A percentile compares a stretch with the other conserved stretches of the same genome.
These are phyloP conservation scores for Latrodectus hesperus DNA, from an alignment of 2,888 invertebrate genomes.

Conservation along the genomic window DNA sequence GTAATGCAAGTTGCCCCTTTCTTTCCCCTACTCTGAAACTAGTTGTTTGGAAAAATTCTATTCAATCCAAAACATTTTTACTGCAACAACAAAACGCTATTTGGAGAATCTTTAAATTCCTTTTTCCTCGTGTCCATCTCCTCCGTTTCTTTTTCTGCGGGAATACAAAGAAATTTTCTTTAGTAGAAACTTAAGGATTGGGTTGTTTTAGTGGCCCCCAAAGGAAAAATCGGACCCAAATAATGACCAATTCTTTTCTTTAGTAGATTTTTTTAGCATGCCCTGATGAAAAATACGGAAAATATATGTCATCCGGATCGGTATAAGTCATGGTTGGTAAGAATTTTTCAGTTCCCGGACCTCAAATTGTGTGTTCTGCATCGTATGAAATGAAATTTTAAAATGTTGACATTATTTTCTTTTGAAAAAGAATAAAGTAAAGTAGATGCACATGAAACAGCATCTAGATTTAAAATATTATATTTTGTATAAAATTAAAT, in stretches of 20 bases:
- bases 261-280: slow-evolving; percentile 32
- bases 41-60: slow-evolving; percentile 52
- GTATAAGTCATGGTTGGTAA: slow-evolving; percentile 55
- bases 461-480: no score
- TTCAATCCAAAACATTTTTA: slow-evolving; percentile 50
- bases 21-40: slow-evolving; percentile 22
- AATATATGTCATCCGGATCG: slow-evolving; percentile 38
- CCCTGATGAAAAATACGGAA: slow-evolving; percentile 52
- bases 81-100: slow-evolving; percentile 55
- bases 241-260: slow-evolving; percentile 63
- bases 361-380: no score
- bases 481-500: no score
- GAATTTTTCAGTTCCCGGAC: slow-evolving; percentile 17
- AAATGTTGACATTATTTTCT: no score
- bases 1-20: slow-evolving; percentile 4
- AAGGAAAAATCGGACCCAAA: slow-evolving; percentile 51
- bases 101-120: slow-evolving; percentile 61
- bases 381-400: no score
- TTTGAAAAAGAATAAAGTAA: no score
- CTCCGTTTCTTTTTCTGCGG: slow-evolving; percentile 15
- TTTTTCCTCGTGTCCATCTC: slow-evolving; percentile 27
- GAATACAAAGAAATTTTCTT: slow-evolving; percentile 37
- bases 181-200: slow-evolving; percentile 50
- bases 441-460: no score
- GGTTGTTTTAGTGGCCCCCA: slow-evolving; percentile 58